Evolutionary conservation across 2,888 invertebrate species (phyloP).

Genomic region (Gastracanthus pulcherrimus): DNA sequence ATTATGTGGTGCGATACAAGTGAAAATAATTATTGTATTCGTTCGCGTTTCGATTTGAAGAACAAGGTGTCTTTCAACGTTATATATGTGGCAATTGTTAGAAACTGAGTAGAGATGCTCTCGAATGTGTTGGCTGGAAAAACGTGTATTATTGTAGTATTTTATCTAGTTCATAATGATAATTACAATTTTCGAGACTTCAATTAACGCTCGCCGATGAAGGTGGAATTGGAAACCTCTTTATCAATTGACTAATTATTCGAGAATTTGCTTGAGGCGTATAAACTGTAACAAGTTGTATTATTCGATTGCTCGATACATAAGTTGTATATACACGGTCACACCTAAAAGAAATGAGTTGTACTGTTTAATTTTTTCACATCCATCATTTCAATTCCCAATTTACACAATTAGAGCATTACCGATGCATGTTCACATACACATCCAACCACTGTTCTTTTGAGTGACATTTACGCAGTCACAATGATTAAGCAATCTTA

Average conservation of each 20-base stretch:
- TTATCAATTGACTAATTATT: conserved; percentile 49
- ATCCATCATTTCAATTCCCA: conserved; percentile 22
- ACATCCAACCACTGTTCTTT: not conserved
- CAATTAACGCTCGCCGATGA: conserved; percentile 39
- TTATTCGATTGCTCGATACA: conserved; percentile 49
- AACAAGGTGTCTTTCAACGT: conserved; percentile 33
- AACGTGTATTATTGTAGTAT: conserved; percentile 42
- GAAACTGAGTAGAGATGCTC: conserved; percentile 27
- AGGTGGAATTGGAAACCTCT: conserved; percentile 37
- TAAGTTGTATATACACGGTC: conserved; percentile 46
- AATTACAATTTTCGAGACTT: conserved; percentile 40
- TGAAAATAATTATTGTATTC: conserved; percentile 46
- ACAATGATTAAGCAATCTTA: not conserved
- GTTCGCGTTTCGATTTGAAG: conserved; percentile 29
- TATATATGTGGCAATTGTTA: conserved; percentile 34
- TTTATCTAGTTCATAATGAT: conserved; percentile 45
- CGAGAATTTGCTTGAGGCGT: conserved; percentile 36
- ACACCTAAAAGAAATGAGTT: conserved; percentile 22
- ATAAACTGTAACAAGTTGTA: conserved; percentile 49
- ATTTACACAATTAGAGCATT: conserved; percentile 7
- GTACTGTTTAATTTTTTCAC: conserved; percentile 36
- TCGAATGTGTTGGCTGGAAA: conserved; percentile 44
- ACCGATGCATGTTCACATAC: not conserved
- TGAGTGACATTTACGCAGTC: conserved; percentile 7
- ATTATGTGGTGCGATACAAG: conserved; percentile 40